Base-by-base conservation (phyloP, 1,140 invertebrate species). In the Copidosoma floridanum region DNA sequence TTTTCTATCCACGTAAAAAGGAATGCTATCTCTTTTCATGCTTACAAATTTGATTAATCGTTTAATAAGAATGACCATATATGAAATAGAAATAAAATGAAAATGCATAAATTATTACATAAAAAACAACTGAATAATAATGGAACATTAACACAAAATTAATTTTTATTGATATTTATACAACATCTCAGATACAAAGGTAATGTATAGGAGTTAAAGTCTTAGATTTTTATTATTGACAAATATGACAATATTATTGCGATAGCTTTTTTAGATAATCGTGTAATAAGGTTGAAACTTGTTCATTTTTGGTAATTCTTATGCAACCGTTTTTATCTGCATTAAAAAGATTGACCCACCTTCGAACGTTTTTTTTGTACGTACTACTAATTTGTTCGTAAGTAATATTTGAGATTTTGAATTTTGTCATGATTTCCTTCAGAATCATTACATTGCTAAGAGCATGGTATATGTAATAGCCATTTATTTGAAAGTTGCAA, bases 401-500 rank as follows among this genome's bases (percentile, higher is more conserved):
- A 53, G 41, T 26, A 12, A 40, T 26, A 23, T 35, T 37, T 40
- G 20, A 20, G 6, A 40, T 53, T 14, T 40, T 14, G 23, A 24
- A 40, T 53, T 53, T 53, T 20, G 14, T 53, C 51, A 53, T 53
- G 14, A 40, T 53, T 40, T 53, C 21, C 4, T 24, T n/a, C 26
- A 53, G 14, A 18, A 53, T 40, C 1, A 3, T 40, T 12, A 61
- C 59, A 53, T 61, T 52, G 21, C 56, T 43, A n/a, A 47, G 3
- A 12, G 14, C 44, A 47, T 47, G 23, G 14, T 26, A 24, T 20
- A 44, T 52, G 46, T 61, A 55, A 20, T 55, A 38, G 50, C 32
- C 6, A n/a, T 57, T 29, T 23, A 63, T 57, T 26, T 37, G 2
- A 12, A 23, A 54, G 18, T 37, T n/a, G 18, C 18, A 48, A 7